Evolutionary conservation across 1,140 invertebrate genomes (phyloP), one percentile per base, ranked within the genome.

Genomic region (Paramacrobiotus metropolitanus): DNA sequence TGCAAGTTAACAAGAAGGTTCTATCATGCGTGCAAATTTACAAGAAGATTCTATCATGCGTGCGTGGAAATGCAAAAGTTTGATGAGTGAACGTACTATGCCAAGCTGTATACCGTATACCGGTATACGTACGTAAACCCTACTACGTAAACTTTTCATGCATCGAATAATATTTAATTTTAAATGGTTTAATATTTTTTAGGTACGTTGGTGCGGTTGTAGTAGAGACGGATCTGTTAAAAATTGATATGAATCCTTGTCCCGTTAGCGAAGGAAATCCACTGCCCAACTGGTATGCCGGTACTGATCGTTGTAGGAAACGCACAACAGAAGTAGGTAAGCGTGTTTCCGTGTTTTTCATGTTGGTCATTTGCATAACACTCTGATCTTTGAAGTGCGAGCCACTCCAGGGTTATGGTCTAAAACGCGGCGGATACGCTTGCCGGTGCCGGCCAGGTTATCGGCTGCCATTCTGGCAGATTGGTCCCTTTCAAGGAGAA

Each of bases 201-300:
- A 92, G 88, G 65, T 93, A 94, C 70, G 91, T 91, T 1, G 92
- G 86, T 29, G 83, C 85, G 59, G 80, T 86, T 0, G 87, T 94
- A 0, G 79, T 94, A 70, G 91, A 96, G 79, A 86, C 94, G 79
- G 92, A 98, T 70, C 92, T 90, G 77, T 89, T 96, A 65, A 78
- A 91, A 68, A 87, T 96, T 74, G 92, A 97, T 72, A 91, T 96
- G 71, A 96, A 97, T 76, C 92, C 94, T 68, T 98, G 92, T 80
- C 88, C 90, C 0, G 75, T 75, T 63, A 84, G 87, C 63, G 73
- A 82, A 68, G 92, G 91, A 29, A 96, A 96, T 73, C 82, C 78
- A 63, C 80, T 81, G 20, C 85, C 86, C 0, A 96, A 96, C 75
- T 79, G 78, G 70, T 96, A 93, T 79, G 83, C 82, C 44, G 82